These are phyloP conservation scores for Porites divaricata DNA, from an alignment of 92 coral and sea anemone species.

Conservation along the genomic window DNA sequence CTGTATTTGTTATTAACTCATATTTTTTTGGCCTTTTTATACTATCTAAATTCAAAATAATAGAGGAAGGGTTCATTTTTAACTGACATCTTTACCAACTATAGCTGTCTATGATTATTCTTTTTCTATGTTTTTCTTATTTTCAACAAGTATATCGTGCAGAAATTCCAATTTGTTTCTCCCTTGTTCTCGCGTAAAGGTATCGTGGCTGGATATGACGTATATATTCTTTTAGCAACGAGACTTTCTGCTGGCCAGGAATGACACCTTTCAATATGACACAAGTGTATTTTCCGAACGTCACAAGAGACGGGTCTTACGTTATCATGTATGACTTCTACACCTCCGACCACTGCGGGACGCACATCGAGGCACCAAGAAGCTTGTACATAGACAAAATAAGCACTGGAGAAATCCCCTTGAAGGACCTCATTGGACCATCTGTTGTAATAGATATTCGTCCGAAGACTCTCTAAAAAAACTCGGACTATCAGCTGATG, in stretches of 20 bases:
- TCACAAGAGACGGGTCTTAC: constrained; percentile 41
- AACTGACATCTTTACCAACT: too few species aligned
- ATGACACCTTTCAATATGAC: constrained; percentile 39
- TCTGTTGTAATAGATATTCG: constrained; percentile 74
- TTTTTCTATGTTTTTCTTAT: too few species aligned
- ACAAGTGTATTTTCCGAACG: constrained; percentile 6
- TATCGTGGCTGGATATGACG: constrained; percentile 60
- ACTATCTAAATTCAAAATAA: too few species aligned
- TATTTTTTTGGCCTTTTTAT: too few species aligned
- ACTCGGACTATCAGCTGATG: constrained; percentile 59
- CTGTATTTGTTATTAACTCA: too few species aligned
- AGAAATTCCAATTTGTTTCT: too few species aligned
- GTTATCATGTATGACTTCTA: constrained; percentile 32
- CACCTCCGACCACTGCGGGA: constrained; percentile 68
- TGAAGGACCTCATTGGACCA: constrained; percentile 68
- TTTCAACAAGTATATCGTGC: too few species aligned
- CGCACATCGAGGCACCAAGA: constrained; percentile 74
- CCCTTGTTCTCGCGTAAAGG: too few species aligned
- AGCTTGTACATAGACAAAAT: constrained; percentile 60
- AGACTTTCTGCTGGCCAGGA: constrained; percentile 69
- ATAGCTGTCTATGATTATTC: too few species aligned
- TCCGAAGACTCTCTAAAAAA: constrained; percentile 49
- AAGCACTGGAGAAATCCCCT: constrained; percentile 71
- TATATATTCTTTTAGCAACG: constrained; percentile 61
- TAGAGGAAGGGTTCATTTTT: too few species aligned